These are phyloP conservation scores for Protomyctophum bolini DNA, from an alignment of 2,113 vertebrate genomes.

Conservation along the genomic window DNA sequence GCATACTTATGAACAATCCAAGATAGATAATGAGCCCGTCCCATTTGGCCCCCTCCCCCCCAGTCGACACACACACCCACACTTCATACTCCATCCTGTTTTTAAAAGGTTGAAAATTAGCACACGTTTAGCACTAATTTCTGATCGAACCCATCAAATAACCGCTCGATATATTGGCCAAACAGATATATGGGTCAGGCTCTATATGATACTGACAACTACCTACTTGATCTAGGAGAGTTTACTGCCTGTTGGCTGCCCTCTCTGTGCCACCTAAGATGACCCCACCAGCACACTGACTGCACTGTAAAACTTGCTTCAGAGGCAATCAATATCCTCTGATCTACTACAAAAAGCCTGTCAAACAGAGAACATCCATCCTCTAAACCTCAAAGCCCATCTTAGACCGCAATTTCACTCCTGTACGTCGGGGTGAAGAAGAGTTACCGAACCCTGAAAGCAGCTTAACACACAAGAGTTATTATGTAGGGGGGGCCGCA, in stretches of 20 bases:
- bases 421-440: not conserved
- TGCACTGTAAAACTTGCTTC: not conserved
- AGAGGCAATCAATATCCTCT: conserved; percentile 19
- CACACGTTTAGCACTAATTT: too few relatives aligned
- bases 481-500: not conserved
- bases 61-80: not conserved
- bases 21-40: not conserved
- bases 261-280: conserved; percentile 40
- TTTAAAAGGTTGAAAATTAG: too few relatives aligned
- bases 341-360: conserved; percentile 14
- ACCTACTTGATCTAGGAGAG: too few relatives aligned
- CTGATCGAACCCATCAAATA: too few relatives aligned
- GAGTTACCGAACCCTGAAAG: not conserved
- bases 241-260: conserved; percentile 17
- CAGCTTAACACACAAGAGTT: not conserved
- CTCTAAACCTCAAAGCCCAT: not conserved
- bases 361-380: conserved; percentile 10
- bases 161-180: too few relatives aligned
- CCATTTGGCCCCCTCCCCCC: not conserved
- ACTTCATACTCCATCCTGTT: too few relatives aligned
- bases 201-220: too few relatives aligned
- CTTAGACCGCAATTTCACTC: not conserved
- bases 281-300: conserved; percentile 9
- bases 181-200: too few relatives aligned
- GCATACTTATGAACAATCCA: not conserved